Percentiles rank a stretch among this genome's conserved stretches.
phyloP scores from a whole-genome alignment of 2,888 invertebrate species.

The Cistogaster globosa region DNA sequence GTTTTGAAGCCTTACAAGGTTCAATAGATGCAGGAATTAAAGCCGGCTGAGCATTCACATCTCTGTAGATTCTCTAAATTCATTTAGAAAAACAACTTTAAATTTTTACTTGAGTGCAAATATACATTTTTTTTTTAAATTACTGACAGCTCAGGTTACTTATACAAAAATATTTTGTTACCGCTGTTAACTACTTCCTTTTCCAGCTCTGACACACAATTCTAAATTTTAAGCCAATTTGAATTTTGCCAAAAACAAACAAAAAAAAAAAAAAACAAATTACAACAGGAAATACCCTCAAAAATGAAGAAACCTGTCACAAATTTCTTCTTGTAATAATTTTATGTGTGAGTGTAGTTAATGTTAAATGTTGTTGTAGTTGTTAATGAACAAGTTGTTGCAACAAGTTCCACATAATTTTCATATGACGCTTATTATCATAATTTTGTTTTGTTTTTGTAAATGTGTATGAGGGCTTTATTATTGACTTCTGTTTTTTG shows the following conservation, averaged over 20 bases:
- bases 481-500: conserved; percentile 68
- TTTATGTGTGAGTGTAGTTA: conserved; percentile 30
- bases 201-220: conserved; percentile 33
- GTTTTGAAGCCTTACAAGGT: too few relatives aligned
- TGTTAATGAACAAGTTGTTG: conserved; percentile 40
- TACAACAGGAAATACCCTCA: conserved; percentile 59
- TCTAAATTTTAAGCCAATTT: conserved; percentile 43
- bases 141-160: conserved; percentile 38
- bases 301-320: conserved; percentile 64
- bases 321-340: conserved; percentile 34
- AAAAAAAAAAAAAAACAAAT: conserved; percentile 30
- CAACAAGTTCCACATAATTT: conserved; percentile 69
- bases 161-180: conserved; percentile 10
- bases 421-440: conserved; percentile 24
- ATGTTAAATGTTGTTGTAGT: neutral
- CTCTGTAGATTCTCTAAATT: too few relatives aligned
- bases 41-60: too few relatives aligned
- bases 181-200: conserved; percentile 3
- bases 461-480: conserved; percentile 58
- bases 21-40: too few relatives aligned
- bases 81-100: too few relatives aligned
- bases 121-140: too few relatives aligned
- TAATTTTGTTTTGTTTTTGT: conserved; percentile 18
- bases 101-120: too few relatives aligned
- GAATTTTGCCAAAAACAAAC: neutral